Evolutionary conservation across 2,113 vertebrate species (phyloP).

Genomic region (Parotia lawesii): DNA sequence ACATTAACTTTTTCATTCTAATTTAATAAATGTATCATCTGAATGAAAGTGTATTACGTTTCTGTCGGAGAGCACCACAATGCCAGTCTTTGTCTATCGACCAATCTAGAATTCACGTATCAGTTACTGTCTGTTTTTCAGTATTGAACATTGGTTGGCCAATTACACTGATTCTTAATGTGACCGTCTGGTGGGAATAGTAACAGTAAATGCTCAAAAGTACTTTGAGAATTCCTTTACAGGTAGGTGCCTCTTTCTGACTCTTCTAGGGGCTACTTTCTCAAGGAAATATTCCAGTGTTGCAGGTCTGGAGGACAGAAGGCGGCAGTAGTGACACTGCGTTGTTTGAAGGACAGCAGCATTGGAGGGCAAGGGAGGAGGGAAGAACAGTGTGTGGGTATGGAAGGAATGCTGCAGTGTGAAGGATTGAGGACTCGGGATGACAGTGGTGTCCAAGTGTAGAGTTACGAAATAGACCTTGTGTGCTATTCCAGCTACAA

Average conservation of each 20-base stretch:
- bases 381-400: not conserved
- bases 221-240: not conserved
- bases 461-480: not conserved
- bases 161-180: not conserved
- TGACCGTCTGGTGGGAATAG: not conserved
- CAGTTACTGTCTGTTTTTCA: not conserved
- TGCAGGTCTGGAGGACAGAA: not conserved
- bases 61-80: not conserved
- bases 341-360: fast-evolving
- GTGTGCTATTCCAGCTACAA: not conserved
- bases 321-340: not conserved
- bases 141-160: not conserved
- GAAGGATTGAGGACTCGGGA: not conserved
- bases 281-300: not conserved
- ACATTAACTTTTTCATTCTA: conserved; percentile 67
- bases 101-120: not conserved
- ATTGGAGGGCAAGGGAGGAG: not conserved
- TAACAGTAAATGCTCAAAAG: not conserved
- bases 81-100: not conserved
- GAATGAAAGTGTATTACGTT: conserved; percentile 21
- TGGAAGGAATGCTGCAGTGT: not conserved
- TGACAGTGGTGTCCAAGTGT: not conserved
- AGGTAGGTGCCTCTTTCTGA: not conserved
- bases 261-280: not conserved
- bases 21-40: conserved; percentile 73